Base-by-base conservation (phyloP, 2,113 vertebrate species). In the Copsychus sechellarum region DNA sequence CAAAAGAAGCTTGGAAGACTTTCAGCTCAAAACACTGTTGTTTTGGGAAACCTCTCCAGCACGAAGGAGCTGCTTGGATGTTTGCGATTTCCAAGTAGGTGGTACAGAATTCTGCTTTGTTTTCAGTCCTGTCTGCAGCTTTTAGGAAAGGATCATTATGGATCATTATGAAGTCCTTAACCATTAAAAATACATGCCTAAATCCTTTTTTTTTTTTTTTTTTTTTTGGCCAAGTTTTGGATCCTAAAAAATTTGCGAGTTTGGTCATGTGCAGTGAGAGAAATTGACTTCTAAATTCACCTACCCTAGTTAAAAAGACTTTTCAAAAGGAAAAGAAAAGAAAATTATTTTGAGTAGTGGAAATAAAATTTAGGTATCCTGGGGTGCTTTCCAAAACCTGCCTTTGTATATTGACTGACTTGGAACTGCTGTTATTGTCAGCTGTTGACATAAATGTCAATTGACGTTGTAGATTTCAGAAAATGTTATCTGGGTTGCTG, bases 261-360 rank as follows among this genome's bases (percentile, higher is more conserved):
- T 64, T 11, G 54, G 0, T 69, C 0, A 0, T 34, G 8, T 31
- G 12, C 19, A 23, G 11, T 15, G 45, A 69, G 42, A 48, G 26
- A 65, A 33, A 42, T 8, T 23, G 14, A 33, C 12, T 76, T 57
- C 5, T 67, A 54, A 67, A 54, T 88, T 47, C n/a, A n/a, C n/a
- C n/a, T n/a, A n/a, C n/a, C n/a, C n/a, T 18, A 26, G 8, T 34
- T 72, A 29, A 5, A 45, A n/a, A 67, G 10, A 47, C 10, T 56
- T 85, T 94, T 38, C 25, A 66, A 47, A 53, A 70, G 8, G 16
- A 34, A 24, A n/a, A 48, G 12, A 28, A 22, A 28, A 54, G 29
- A 14, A 36, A 29, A 11, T 1, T 18, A 1, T 42, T 31, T 16
- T 28, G 25, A 57, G 7, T 34, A 57, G 24, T 58, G 26, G 6